Percentiles rank a stretch among this genome's conserved stretches.
phyloP scores from a whole-genome alignment of 2,113 vertebrate species.

The Henicopernis longicauda region DNA sequence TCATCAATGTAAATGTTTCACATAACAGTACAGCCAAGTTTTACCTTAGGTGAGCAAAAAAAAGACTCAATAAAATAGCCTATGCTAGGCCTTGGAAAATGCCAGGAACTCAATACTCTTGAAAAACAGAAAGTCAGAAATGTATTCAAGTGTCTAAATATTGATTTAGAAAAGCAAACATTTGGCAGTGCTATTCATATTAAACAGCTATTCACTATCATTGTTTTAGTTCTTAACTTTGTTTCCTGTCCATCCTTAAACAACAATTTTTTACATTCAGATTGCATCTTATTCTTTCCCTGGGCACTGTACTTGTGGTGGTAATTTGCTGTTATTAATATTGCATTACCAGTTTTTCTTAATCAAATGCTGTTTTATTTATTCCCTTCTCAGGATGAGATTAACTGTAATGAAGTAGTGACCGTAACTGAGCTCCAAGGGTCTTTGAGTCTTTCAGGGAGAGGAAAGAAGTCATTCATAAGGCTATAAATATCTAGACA shows the following conservation, averaged over 20 bases:
- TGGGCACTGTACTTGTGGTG: not conserved
- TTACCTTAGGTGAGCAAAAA: not conserved
- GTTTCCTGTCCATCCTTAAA: not conserved
- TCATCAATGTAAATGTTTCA: not conserved
- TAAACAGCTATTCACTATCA: not conserved
- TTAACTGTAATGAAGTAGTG: not conserved
- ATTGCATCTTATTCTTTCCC: not conserved
- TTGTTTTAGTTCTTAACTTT: not conserved
- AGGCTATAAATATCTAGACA: not conserved
- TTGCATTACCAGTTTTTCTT: not conserved
- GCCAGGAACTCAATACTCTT: not conserved
- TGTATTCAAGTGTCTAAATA: not conserved
- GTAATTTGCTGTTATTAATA: not conserved
- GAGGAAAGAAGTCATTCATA: not conserved
- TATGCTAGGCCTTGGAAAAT: not conserved
- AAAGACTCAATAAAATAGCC: not conserved
- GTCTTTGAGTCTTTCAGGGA: not conserved
- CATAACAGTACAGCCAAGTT: fast-evolving
- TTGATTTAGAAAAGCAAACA: not conserved
- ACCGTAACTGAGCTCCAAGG: not conserved
- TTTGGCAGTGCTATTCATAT: not conserved
- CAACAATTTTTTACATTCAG: not conserved
- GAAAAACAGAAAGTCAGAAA: not conserved
- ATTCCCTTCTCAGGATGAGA: not conserved
- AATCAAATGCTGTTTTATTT: not conserved